A percentile compares a stretch with the other conserved stretches of the same genome.
phyloP scores from a whole-genome alignment of 2,888 invertebrate genomes.

The Prenolepis imparis region DNA sequence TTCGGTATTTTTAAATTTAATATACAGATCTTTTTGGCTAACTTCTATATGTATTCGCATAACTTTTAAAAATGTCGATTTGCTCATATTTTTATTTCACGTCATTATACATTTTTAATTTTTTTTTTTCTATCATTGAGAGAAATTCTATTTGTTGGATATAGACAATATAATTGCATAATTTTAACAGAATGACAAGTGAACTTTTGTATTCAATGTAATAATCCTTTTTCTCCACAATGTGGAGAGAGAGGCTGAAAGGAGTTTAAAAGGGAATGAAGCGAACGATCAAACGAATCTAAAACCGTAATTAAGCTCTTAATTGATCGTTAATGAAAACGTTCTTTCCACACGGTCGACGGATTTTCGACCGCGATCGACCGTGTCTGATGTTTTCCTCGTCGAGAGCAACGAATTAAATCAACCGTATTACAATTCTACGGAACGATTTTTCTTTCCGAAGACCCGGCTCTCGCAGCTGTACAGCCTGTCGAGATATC shows the following conservation, averaged over 20 bases:
- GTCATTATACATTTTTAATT: not conserved
- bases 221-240: not conserved
- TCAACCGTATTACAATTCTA: slow-evolving; percentile 34
- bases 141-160: not conserved
- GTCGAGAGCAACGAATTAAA: slow-evolving; percentile 8
- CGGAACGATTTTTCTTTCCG: not conserved
- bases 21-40: not conserved
- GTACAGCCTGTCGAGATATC: slow-evolving; percentile 26
- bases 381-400: slow-evolving; percentile 30
- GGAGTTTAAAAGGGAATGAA: not conserved
- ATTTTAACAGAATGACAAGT: not conserved
- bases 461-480: slow-evolving; percentile 9
- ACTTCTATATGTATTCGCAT: not conserved
- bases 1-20: not conserved
- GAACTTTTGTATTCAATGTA: not conserved
- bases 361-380: too few relatives aligned
- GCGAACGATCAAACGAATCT: slow-evolving; percentile 15
- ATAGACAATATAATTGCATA: not conserved
- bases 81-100: not conserved
- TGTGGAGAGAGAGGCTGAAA: not conserved
- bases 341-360: not conserved
- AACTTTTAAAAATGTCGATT: not conserved
- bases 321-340: slow-evolving; percentile 42
- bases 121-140: not conserved
- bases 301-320: slow-evolving; percentile 33